These are phyloP conservation scores for Ochropleura leucogaster DNA, from an alignment of 2,888 invertebrate genomes.

Conservation along the genomic window DNA sequence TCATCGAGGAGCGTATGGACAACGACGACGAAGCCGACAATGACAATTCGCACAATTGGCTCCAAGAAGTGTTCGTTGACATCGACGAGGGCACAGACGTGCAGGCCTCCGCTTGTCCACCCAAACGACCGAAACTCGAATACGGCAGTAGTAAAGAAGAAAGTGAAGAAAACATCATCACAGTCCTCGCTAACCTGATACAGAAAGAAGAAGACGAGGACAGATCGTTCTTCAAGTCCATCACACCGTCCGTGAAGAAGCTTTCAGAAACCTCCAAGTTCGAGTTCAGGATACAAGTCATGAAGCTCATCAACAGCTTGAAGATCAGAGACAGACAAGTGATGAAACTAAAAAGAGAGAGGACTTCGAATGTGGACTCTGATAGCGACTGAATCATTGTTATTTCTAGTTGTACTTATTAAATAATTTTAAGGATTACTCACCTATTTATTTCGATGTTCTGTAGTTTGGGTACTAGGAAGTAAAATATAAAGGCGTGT, in stretches of 20 bases:
- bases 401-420: conserved; percentile 31
- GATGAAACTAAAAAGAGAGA: conserved; percentile 57
- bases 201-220: conserved; percentile 84
- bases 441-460: background rate
- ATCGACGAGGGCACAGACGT: conserved; percentile 65
- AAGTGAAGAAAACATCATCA: conserved; percentile 69
- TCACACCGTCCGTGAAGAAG: conserved; percentile 78
- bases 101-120: conserved; percentile 35
- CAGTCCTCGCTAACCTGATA: conserved; percentile 76
- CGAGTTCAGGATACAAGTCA: conserved; percentile 79
- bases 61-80: conserved; percentile 73
- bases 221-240: conserved; percentile 81
- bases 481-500: background rate
- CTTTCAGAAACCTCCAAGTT: conserved; percentile 77
- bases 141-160: conserved; percentile 58
- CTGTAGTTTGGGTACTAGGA: background rate
- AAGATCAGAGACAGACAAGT: conserved; percentile 68
- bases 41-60: conserved; percentile 72
- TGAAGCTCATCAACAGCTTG: conserved; percentile 76
- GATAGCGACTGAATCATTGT: conserved; percentile 52
- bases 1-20: conserved; percentile 59
- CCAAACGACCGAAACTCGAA: conserved; percentile 68
- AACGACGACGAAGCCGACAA: conserved; percentile 64
- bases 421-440: conserved; percentile 44
- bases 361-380: conserved; percentile 57